Conservation (phyloP, 53 echinoderm and acorn worm species). For the Actinopyga echinites region DNA sequence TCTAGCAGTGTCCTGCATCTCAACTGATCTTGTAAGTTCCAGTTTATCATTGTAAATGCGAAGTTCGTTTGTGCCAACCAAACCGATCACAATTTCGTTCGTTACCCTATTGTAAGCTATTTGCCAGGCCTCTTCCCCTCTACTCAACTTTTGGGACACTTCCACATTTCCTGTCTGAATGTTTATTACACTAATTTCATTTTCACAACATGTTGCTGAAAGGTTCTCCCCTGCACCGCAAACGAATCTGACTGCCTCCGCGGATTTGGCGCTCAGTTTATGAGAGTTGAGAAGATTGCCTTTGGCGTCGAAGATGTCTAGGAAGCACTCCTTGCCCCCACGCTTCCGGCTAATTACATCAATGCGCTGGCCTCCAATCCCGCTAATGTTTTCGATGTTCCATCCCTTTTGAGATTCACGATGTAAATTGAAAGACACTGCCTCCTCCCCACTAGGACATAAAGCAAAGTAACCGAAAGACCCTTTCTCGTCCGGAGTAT, state of each 20-base stretch:
- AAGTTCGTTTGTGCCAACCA: conserved; percentile 25
- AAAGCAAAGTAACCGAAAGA: not conserved
- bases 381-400: conserved; percentile 2
- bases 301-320: not conserved
- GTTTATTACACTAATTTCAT: conserved; percentile 1
- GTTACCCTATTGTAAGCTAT: not conserved
- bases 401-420: conserved; percentile 12
- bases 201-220: conserved; percentile 5
- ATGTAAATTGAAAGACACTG: not conserved
- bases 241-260: conserved; percentile 13
- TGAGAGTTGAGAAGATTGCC: conserved; percentile 2
- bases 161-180: conserved; percentile 11
- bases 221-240: not conserved
- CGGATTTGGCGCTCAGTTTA: not conserved
- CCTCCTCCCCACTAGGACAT: not conserved
- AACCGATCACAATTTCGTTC: not conserved
- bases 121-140: conserved; percentile 21
- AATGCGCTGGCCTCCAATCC: not conserved
- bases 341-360: conserved; percentile 1
- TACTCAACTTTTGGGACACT: not conserved
- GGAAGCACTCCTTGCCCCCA: not conserved
- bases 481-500: not conserved
- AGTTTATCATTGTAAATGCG: not conserved
- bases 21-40: not conserved
- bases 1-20: not conserved